Base-by-base conservation (phyloP, 1,140 invertebrate species). In the Nomia melanderi region DNA sequence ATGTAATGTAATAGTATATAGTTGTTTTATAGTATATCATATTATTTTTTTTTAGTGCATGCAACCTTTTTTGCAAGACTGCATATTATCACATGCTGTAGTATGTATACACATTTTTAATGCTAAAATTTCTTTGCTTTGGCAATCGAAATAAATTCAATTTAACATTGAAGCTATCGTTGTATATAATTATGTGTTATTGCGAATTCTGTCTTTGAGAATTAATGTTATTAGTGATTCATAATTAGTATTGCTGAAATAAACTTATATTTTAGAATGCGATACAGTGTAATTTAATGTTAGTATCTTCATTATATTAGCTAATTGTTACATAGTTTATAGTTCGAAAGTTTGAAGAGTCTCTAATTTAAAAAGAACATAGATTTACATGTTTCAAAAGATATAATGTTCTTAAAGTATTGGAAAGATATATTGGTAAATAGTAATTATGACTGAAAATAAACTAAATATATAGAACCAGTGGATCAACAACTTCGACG, bases 401-500 rank as follows among this genome's bases (percentile, higher is more conserved):
- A 70, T 39, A n/a, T 69, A 77, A 39, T 59, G 39, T 53, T n/a
- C 20, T 12, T 67, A 17, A 41, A 67, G 6, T 31, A 14, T 33
- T 62, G 27, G 62, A 69, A 54, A 66, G 3, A 33, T 67, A 62
- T 67, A 62, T 75, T 29, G 14, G 67, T 85, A 57, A 78, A 75
- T 60, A 75, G 72, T 63, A 69, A 77, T 56, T 69, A 44, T 73
- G 27, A 77, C 53, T 80, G 73, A 73, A 80, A 74, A 73, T 47
- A 79, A 80, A 70, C 81, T 83, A 77, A 83, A 84, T 84, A 84
- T 83, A 44, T 88, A 92, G 91, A 90, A 79, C 87, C 89, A 66
- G 89, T 87, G 65, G 92, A 93, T 57, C 91, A 90, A 66, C 84
- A 90, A 74, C 82, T 83, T 56, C 88, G 91, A 79, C 86, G 91